These are phyloP conservation scores for Ceratotherium simum DNA, from an alignment of 2,113 vertebrate genomes.

Conservation along the genomic window DNA sequence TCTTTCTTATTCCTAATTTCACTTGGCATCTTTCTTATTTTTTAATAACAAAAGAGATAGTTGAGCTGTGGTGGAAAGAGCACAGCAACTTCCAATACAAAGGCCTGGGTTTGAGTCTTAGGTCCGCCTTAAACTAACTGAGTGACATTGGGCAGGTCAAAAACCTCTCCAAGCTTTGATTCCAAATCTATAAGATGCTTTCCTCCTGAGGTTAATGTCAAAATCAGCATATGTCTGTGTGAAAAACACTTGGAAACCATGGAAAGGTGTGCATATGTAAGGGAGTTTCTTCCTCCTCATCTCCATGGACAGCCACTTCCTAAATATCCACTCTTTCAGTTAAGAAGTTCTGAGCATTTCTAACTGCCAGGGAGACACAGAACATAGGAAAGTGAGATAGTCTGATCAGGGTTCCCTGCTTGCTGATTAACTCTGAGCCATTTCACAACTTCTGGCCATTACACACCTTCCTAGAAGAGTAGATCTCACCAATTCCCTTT, in stretches of 20 bases:
- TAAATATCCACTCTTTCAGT: neutral
- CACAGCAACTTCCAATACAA: neutral
- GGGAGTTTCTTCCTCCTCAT: neutral
- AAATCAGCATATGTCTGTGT: neutral
- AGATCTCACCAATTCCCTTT: neutral
- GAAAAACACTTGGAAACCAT: neutral
- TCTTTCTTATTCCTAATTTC: conserved; percentile 19
- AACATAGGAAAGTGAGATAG: neutral
- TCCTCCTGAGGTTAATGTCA: neutral
- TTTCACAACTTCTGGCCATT: neutral
- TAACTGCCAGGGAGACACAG: neutral
- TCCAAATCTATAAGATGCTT: neutral
- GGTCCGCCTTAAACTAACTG: neutral
- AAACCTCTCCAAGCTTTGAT: neutral
- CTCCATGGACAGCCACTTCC: neutral
- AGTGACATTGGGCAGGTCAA: neutral
- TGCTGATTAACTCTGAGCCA: neutral
- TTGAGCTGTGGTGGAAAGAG: neutral
- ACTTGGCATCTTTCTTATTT: neutral
- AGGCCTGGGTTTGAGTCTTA: neutral
- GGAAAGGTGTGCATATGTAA: neutral
- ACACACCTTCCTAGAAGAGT: neutral
- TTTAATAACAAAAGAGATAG: neutral
- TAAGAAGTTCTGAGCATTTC: neutral
- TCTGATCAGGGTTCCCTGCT: neutral